Evolutionary conservation across 2,113 vertebrate genomes (phyloP).

Genomic region (Aplodontia rufa): DNA sequence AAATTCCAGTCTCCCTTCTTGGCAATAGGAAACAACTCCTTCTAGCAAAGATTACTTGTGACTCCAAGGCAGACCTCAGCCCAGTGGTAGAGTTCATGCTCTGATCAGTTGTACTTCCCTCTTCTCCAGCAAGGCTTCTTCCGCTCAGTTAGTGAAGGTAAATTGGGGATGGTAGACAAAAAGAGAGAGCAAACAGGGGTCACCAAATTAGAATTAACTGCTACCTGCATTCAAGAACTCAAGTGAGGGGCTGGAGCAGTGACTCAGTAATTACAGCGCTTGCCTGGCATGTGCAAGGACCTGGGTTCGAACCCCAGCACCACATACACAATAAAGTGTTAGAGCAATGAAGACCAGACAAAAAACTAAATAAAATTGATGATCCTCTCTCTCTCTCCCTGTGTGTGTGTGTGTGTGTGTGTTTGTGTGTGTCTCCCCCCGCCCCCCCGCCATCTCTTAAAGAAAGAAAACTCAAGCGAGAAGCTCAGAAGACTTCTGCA

Average conservation of each 20-base stretch:
- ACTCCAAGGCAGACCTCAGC: neutral
- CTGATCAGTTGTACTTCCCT: neutral
- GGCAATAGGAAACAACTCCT: neutral
- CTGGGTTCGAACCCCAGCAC: too few relatives aligned
- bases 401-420: too few relatives aligned
- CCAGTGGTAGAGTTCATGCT: neutral
- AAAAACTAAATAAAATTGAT: too few relatives aligned
- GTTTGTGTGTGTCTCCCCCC: too few relatives aligned
- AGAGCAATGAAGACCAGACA: too few relatives aligned
- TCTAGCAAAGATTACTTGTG: neutral
- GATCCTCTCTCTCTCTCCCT: too few relatives aligned
- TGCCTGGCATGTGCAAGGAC: too few relatives aligned
- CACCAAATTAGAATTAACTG: neutral
- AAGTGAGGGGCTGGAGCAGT: too few relatives aligned
- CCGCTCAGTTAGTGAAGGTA: neutral
- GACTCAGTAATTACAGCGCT: too few relatives aligned
- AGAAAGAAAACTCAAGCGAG: conserved; percentile 51
- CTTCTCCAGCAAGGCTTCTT: neutral
- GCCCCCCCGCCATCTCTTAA: too few relatives aligned
- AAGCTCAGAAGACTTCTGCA: neutral
- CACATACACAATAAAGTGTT: too few relatives aligned
- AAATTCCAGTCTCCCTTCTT: conserved; percentile 60
- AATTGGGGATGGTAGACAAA: neutral
- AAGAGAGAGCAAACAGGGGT: neutral
- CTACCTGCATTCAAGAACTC: neutral